These are phyloP conservation scores for Drosophila diplacantha DNA, from an alignment of 2,888 invertebrate genomes.

Conservation along the genomic window DNA sequence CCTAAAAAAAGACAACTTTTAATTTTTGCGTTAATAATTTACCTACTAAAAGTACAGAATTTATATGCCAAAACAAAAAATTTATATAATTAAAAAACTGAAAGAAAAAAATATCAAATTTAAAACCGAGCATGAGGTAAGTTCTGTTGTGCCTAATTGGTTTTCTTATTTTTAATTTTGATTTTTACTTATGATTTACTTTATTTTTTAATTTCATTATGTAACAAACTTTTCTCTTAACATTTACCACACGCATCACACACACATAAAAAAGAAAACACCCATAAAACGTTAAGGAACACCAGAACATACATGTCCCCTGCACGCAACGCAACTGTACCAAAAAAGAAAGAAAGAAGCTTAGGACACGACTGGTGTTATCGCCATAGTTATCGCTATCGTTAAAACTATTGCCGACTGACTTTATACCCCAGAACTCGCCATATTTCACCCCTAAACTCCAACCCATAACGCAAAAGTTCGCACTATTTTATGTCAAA, in stretches of 20 bases:
- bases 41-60: slow-evolving; percentile 47
- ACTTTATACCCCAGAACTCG: slow-evolving; percentile 2
- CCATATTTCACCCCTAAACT: slow-evolving; percentile 15
- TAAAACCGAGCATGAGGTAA: slow-evolving; percentile 74
- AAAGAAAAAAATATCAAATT: slow-evolving; percentile 52
- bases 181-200: slow-evolving; percentile 39
- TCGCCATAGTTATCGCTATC: slow-evolving; percentile 12
- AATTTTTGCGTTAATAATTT: slow-evolving; percentile 65
- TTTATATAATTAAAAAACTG: slow-evolving; percentile 49
- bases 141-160: slow-evolving; percentile 75
- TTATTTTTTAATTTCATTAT: slow-evolving; percentile 41
- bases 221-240: slow-evolving; percentile 41
- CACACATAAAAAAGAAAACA: slow-evolving; percentile 9
- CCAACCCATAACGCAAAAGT: slow-evolving; percentile 5
- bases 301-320: slow-evolving; percentile 11
- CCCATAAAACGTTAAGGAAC: slow-evolving; percentile 11
- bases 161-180: slow-evolving; percentile 48
- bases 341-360: slow-evolving; percentile 14
- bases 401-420: slow-evolving; percentile 10
- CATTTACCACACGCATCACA: slow-evolving; percentile 25
- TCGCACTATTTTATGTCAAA: slow-evolving; percentile 6
- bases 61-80: slow-evolving; percentile 44
- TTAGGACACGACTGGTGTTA: slow-evolving; percentile 14
- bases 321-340: slow-evolving; percentile 41
- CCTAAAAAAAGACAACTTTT: slow-evolving; percentile 57